A percentile compares a stretch with the other conserved stretches of the same genome.
These are phyloP conservation scores for Rhyzopertha dominica DNA, from an alignment of 1,140 invertebrate genomes.

Conservation along the genomic window DNA sequence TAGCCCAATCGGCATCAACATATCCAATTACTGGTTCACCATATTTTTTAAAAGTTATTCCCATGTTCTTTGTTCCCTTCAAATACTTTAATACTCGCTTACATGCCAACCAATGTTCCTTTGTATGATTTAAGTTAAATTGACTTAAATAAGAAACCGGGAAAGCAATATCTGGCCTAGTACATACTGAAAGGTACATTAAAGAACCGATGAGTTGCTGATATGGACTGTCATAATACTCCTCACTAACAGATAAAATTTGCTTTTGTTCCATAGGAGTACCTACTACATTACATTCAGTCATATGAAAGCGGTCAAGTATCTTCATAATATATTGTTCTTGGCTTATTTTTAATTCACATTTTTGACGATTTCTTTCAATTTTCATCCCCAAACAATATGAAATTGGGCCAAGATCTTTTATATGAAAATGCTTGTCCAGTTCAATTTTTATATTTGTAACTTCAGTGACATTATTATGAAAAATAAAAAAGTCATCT, in stretches of 20 bases:
- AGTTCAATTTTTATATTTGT: slow-evolving; percentile 24
- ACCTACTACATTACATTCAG: slow-evolving; percentile 35
- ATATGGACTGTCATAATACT: slow-evolving; percentile 26
- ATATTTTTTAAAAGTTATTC: no score
- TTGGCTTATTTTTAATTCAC: slow-evolving; percentile 36
- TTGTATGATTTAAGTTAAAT: no score
- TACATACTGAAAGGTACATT: slow-evolving; percentile 18
- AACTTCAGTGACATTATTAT: slow-evolving; percentile 23
- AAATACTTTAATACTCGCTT: no score
- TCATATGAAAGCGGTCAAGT: slow-evolving; percentile 38
- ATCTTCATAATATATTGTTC: slow-evolving; percentile 39
- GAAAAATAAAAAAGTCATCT: slow-evolving; percentile 41
- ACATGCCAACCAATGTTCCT: no score
- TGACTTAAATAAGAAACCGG: slow-evolving; percentile 17
- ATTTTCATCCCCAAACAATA: slow-evolving; percentile 40
- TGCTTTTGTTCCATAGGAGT: slow-evolving; percentile 36
- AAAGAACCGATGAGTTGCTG: slow-evolving; percentile 20
- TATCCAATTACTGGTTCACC: no score
- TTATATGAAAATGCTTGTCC: slow-evolving; percentile 31
- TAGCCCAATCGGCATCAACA: no score
- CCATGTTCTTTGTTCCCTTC: no score
- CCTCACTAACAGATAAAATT: slow-evolving; percentile 27
- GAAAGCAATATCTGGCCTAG: slow-evolving; percentile 21
- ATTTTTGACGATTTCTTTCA: slow-evolving; percentile 24
- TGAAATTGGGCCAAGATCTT: slow-evolving; percentile 33